Percentiles rank a stretch among this genome's conserved stretches.
These are phyloP conservation scores for Protomyctophum bolini DNA, from an alignment of 2,113 vertebrate species.

Conservation along the genomic window DNA sequence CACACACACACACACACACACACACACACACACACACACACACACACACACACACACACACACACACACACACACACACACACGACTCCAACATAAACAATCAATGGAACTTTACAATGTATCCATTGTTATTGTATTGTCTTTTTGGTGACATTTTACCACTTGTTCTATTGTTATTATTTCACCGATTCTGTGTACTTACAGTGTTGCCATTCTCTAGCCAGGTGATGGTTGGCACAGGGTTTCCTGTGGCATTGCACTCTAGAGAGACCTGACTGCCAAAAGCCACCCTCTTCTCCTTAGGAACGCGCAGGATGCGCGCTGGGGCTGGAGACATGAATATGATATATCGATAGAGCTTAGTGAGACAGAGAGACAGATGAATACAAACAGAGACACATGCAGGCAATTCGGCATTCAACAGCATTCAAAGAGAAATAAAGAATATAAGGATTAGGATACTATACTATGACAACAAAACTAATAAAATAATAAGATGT, in stretches of 20 bases:
- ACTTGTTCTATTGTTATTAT: not conserved
- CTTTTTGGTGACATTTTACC: no score
- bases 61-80: no score
- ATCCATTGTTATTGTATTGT: no score
- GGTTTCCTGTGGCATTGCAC: constrained; percentile 90
- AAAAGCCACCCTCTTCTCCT: constrained; percentile 90
- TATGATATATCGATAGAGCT: not conserved
- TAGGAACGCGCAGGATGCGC: constrained; percentile 90
- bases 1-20: no score
- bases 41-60: no score
- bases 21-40: no score
- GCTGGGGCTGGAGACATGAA: constrained; percentile 85
- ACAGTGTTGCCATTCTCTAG: constrained; percentile 95
- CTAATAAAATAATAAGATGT: no score
- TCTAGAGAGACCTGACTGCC: constrained; percentile 88
- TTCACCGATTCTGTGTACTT: constrained; percentile 69
- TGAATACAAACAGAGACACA: not conserved
- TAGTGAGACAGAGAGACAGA: not conserved
- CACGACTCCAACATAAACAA: no score
- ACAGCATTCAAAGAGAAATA: not conserved
- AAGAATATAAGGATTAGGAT: no score
- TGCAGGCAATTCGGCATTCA: not conserved
- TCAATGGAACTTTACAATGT: no score
- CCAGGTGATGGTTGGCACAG: constrained; percentile 92
- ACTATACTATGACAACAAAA: no score